These are phyloP conservation scores for Macroglossus sobrinus DNA, from an alignment of 2,113 vertebrate genomes.

Conservation along the genomic window DNA sequence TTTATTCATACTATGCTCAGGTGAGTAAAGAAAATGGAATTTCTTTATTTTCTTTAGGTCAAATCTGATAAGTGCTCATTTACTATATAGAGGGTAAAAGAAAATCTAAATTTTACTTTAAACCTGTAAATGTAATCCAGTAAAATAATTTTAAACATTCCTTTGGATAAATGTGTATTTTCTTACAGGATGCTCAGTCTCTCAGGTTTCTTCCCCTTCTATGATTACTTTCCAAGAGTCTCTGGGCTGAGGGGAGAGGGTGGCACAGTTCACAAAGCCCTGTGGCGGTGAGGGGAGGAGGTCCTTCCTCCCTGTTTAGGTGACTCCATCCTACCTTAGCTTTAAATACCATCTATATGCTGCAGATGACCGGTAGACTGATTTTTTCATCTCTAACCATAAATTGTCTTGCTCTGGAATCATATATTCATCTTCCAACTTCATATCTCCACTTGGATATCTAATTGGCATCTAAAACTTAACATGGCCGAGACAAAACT, in stretches of 20 bases:
- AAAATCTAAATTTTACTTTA: conserved; percentile 3
- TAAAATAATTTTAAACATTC: neutral
- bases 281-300: neutral
- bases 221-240: neutral
- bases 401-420: neutral
- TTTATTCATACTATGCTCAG: conserved; percentile 9
- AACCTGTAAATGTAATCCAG: neutral
- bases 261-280: neutral
- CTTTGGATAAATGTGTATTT: neutral
- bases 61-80: neutral
- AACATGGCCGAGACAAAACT: neutral
- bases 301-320: neutral
- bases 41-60: conserved; percentile 9
- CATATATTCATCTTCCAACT: neutral
- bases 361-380: neutral
- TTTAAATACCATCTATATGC: neutral
- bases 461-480: neutral
- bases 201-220: neutral
- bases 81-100: neutral
- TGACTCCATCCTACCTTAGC: neutral
- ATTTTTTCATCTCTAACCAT: neutral
- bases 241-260: neutral
- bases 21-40: neutral
- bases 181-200: neutral
- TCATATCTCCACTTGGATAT: neutral